Conservation (phyloP, 1,140 invertebrate species). For the Calephelis virginiensis region DNA sequence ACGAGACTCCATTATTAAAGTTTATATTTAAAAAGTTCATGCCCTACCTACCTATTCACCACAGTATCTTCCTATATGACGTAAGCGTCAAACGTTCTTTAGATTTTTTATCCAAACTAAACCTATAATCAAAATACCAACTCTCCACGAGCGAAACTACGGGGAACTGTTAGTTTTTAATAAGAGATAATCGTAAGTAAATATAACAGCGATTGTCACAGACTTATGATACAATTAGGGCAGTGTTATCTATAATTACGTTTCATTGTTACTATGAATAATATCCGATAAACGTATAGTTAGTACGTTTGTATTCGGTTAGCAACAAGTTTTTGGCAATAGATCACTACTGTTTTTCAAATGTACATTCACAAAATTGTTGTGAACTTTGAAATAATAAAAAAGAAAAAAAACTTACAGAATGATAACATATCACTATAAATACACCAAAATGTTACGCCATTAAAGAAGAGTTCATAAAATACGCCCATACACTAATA, state of each 20-base stretch:
- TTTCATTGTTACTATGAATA: slow-evolving; percentile 14
- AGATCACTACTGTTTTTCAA: background rate
- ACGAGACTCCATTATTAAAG: no score
- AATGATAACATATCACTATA: background rate
- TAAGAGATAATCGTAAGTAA: background rate
- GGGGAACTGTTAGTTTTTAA: background rate
- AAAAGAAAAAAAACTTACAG: background rate
- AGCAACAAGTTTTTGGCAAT: slow-evolving; percentile 7
- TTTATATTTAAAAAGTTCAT: no score
- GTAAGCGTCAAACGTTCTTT: no score
- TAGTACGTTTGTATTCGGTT: background rate
- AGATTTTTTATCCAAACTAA: no score
- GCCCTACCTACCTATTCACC: no score
- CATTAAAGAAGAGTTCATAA: background rate
- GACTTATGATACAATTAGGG: background rate
- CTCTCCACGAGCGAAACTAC: background rate
- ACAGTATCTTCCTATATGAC: no score
- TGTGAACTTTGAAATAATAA: background rate
- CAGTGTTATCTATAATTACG: slow-evolving; percentile 13
- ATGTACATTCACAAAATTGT: background rate
- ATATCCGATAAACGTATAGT: background rate
- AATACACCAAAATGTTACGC: background rate
- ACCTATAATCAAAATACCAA: no score
- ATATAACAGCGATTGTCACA: background rate
- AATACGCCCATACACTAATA: background rate